These are phyloP conservation scores for Callimorpha dominula DNA, from an alignment of 2,888 invertebrate species.

Conservation along the genomic window DNA sequence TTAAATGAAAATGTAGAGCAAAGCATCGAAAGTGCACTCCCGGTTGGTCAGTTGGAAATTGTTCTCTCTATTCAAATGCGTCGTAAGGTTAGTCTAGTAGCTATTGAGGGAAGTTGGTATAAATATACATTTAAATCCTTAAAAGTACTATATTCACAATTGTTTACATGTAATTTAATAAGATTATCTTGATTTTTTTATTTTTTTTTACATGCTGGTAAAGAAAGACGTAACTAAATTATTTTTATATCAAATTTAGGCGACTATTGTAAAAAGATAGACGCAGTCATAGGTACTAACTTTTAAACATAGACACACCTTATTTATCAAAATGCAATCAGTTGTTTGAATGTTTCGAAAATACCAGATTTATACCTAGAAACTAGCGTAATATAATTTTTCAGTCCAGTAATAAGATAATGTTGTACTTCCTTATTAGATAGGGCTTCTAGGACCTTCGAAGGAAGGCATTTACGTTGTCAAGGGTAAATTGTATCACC, in stretches of 20 bases:
- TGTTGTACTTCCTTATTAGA: not conserved
- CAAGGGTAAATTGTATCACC: not conserved
- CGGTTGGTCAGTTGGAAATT: conserved; percentile 29
- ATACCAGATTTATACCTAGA: too few relatives aligned
- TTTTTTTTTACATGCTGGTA: too few relatives aligned
- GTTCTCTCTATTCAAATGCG: conserved; percentile 42
- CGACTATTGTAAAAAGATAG: too few relatives aligned
- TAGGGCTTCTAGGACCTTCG: not conserved
- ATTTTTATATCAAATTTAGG: too few relatives aligned
- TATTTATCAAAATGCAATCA: too few relatives aligned
- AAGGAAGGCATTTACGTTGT: not conserved
- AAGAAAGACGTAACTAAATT: too few relatives aligned
- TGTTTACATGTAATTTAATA: not conserved
- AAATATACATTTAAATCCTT: not conserved
- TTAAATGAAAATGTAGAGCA: conserved; percentile 53
- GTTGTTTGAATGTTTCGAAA: too few relatives aligned
- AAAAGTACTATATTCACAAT: not conserved
- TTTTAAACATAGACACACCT: too few relatives aligned
- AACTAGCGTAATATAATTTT: not conserved
- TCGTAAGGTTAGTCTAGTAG: conserved; percentile 18
- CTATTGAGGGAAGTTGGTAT: not conserved
- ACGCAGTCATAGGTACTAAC: too few relatives aligned
- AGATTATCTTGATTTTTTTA: too few relatives aligned
- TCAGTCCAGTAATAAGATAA: not conserved
- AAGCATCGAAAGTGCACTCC: conserved; percentile 38